Base-by-base conservation (phyloP, 2,113 vertebrate species). In the Barnardius zonarius region DNA sequence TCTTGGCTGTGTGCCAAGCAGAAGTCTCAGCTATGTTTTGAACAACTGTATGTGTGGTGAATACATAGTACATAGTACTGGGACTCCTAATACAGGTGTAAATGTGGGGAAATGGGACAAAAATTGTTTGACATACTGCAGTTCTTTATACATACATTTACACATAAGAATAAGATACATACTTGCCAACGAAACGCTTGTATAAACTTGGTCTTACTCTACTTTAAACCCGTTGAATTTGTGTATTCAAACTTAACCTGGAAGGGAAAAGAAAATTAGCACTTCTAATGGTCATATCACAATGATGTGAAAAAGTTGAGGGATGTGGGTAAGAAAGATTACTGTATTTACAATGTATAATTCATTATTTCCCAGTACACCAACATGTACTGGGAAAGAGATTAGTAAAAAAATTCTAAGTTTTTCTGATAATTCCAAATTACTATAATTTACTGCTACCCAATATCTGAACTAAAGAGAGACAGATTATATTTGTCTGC, bases 1-100 rank as follows among this genome's bases (percentile, higher is more conserved):
- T 78, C 79, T 93, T 97, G 95, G 90, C 86, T 93, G 33, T 27
- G 37, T 70, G 89, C 94, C 97, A 97, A 86, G 89, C 27, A 79
- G 79, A 95, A 97, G 75, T 81, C 94, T 96, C 78, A 94, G 93
- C 57, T 93, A n/a, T 91, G 79, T 92, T 83, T 59, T 75, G 68
- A 86, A 92, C 83, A 96, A 68, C 93, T 95, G 43, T 93, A 84
- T 2, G 2, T 85, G 46, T 73, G 77, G 66, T 55, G 76, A 59
- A 76, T 48, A 48, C 46, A 48, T 48, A 46, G 19, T 73, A 69
- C 20, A 9, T 67, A 63, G 11, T 59, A 73, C 51, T 66, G 28
- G 46, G 51, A 84, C 18, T 91, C 62, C 57, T 76, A 66, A 75
- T 81, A 44, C 7, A 51, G 59, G 43, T 84, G 19, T 86, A 69